Percentiles rank a stretch among this genome's conserved stretches.
These are phyloP conservation scores for Chauna torquata DNA, from an alignment of 2,113 vertebrate genomes.

Conservation along the genomic window DNA sequence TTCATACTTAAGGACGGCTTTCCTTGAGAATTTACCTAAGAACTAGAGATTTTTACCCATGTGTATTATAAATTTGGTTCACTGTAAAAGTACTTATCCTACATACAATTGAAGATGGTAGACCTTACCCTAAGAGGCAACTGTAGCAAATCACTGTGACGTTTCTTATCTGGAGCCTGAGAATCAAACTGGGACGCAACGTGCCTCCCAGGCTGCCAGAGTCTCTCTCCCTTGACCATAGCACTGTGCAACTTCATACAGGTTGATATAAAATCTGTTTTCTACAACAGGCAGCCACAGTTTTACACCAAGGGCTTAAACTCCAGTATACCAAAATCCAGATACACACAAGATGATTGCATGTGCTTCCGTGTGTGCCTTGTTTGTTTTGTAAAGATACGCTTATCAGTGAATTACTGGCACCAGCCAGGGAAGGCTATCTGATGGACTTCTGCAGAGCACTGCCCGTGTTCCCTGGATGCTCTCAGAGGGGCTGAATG, in stretches of 20 bases:
- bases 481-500: neutral
- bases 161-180: neutral
- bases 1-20: neutral
- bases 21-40: neutral
- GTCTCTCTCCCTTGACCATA: neutral
- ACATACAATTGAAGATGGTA: neutral
- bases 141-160: neutral
- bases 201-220: neutral
- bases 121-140: neutral
- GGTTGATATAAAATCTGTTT: neutral
- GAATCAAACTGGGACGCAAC: neutral
- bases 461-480: fast-evolving
- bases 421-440: neutral
- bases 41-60: neutral
- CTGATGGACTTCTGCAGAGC: neutral
- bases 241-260: neutral
- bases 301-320: neutral
- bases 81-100: neutral
- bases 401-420: neutral
- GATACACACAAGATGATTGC: neutral
- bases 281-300: neutral
- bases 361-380: neutral
- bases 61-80: neutral
- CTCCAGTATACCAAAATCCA: neutral
- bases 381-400: constrained; percentile 16